phyloP scores from a whole-genome alignment of 2,113 vertebrate species.

The Corapipo altera region DNA sequence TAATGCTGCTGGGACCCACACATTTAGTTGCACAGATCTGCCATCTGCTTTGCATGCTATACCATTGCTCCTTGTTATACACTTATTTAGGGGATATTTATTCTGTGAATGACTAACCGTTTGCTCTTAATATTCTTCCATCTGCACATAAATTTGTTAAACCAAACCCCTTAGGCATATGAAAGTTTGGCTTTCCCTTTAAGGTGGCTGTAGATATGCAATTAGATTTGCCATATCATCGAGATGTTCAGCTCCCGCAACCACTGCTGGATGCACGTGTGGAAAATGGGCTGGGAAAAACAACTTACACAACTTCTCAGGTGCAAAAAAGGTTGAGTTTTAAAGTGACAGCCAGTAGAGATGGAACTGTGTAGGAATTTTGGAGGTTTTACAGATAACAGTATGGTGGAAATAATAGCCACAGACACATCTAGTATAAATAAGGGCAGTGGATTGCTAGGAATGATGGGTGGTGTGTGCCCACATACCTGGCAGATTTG shows the following conservation, averaged over 20 bases:
- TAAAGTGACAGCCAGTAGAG: background rate
- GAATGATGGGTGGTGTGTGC: background rate
- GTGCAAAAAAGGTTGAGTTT: background rate
- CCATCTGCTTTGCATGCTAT: conserved; percentile 34
- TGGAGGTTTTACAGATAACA: background rate
- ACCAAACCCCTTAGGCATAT: conserved; percentile 42
- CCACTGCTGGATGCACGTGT: background rate
- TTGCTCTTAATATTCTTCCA: conserved; percentile 47
- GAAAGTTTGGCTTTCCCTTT: conserved; percentile 49
- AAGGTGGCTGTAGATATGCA: conserved; percentile 1
- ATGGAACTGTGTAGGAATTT: background rate
- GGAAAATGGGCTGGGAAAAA: background rate
- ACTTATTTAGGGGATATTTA: conserved; percentile 39
- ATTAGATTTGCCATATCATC: background rate
- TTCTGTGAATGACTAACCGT: conserved; percentile 50
- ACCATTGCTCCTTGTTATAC: conserved; percentile 1
- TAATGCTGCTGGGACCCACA: background rate
- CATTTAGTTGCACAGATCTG: conserved; percentile 21
- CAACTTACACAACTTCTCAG: background rate
- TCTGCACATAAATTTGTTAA: conserved; percentile 66
- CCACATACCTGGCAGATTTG: background rate
- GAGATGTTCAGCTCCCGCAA: background rate
- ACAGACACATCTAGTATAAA: background rate
- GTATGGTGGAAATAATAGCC: background rate
- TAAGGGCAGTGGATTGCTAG: background rate